Conservation (phyloP, 2,113 vertebrate species). For the Apistogramma diplotaenia region DNA sequence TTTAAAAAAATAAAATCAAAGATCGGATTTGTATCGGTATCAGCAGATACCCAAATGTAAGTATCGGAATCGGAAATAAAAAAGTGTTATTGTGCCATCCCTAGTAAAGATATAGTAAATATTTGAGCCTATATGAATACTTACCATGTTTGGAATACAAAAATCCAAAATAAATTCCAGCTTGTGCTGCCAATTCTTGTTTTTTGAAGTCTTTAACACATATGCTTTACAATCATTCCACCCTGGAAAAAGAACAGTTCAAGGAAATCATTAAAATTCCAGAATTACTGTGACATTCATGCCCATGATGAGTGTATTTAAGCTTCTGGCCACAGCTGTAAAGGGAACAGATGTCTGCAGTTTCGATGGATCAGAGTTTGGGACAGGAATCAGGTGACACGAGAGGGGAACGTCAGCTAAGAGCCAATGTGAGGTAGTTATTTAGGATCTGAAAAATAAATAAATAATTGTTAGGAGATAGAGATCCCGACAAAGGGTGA, state of each 20-base stretch:
- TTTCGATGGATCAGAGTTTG: slow-evolving; percentile 4
- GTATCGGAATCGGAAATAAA: too few relatives aligned
- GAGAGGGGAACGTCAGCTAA: slow-evolving; percentile 1
- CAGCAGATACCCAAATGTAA: too few relatives aligned
- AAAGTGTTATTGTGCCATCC: too few relatives aligned
- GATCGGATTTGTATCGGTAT: too few relatives aligned
- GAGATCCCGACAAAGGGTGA: slow-evolving; percentile 6
- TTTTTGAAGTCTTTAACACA: background rate
- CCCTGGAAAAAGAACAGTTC: background rate
- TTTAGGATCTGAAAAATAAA: background rate
- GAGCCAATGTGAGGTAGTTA: slow-evolving; percentile 33
- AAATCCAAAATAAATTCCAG: background rate
- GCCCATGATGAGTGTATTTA: background rate
- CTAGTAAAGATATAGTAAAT: too few relatives aligned
- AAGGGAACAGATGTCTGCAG: slow-evolving; percentile 15
- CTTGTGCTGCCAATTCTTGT: background rate
- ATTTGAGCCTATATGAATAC: background rate
- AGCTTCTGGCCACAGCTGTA: background rate
- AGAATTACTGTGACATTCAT: background rate
- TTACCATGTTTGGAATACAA: background rate
- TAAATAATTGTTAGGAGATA: slow-evolving; percentile 1
- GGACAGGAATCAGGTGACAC: slow-evolving; percentile 31
- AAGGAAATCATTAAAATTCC: background rate
- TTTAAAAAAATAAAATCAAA: too few relatives aligned
- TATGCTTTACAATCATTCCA: background rate